phyloP scores from a whole-genome alignment of 2,113 vertebrate species.

The Chloropsis hardwickii region DNA sequence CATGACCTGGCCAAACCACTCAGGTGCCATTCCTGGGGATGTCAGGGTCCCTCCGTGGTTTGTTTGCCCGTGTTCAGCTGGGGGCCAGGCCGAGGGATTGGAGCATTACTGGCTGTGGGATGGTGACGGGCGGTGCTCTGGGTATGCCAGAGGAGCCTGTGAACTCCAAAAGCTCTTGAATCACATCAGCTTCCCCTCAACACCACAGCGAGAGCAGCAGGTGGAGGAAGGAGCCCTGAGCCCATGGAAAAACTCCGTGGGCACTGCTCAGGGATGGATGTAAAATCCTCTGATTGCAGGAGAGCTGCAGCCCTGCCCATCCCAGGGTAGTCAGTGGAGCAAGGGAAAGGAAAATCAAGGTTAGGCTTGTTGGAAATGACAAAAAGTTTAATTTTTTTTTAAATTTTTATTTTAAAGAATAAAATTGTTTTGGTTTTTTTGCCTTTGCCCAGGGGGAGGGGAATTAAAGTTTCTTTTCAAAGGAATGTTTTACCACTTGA shows the following conservation, averaged over 20 bases:
- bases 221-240: background rate
- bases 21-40: background rate
- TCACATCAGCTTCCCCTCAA: background rate
- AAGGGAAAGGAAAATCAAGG: background rate
- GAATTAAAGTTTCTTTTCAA: background rate
- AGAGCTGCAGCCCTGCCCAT: background rate
- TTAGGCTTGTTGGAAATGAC: background rate
- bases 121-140: background rate
- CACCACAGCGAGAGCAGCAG: background rate
- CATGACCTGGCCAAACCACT: fast-evolving
- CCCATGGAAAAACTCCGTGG: background rate
- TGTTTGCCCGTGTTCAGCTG: background rate
- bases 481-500: background rate
- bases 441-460: background rate
- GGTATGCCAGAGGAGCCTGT: background rate
- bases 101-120: background rate
- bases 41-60: background rate
- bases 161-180: background rate
- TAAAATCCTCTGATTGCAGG: background rate
- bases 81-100: background rate
- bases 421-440: background rate
- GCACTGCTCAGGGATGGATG: background rate
- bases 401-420: background rate
- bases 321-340: background rate
- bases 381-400: background rate